Evolutionary conservation across 2,797 vertebrate genomes (phyloP), one percentile per base, ranked within the genome.

Genomic region (Emydoidea blandingii): DNA sequence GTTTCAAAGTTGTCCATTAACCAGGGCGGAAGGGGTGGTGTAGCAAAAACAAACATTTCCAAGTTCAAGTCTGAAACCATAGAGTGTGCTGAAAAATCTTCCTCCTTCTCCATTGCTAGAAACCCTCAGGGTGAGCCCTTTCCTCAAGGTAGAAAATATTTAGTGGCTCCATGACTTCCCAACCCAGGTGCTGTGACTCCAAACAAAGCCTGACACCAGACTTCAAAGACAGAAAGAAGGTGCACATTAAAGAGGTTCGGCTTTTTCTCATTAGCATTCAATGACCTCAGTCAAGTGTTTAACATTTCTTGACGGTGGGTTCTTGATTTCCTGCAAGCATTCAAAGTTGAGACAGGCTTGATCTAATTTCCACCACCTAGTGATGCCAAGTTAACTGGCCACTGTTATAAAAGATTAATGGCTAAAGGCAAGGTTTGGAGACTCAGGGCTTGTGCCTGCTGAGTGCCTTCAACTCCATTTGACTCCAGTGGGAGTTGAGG

Each of bases 1-100:
- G 95, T 96, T 97, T 97, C 96, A 95, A 93, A 96, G 97, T 97
- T 97, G 94, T 87, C 93, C 88, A 97, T 97, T 97, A 97, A 97
- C 97, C 44, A 89, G 87, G 96, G 87, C 85, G 93, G 97, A 97
- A 97, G 93, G 96, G 97, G 96, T 93, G 97, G 97, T n/a, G 52
- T 29, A 94, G 96, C 88, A 94, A 97, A 97, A 97, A 94, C 96
- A 97, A 97, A 97, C 96, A 97, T 96, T 95, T 91, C 95, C 97
- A 96, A 96, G 97, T 96, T 96, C 92, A 95, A 96, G 96, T 96
- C 88, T 92, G 87, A 89, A 97, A 94, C 91, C 83, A 10, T 96
- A 94, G 74, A 89, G 91, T 79, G n/a, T 50, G 12, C 88, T 88
- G 76, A 11, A 85, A 95, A 93, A 59, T n/a, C 72, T 87, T 83